Evolutionary conservation across 2,113 vertebrate species (phyloP).

Genomic region (Carettochelys insculpta): DNA sequence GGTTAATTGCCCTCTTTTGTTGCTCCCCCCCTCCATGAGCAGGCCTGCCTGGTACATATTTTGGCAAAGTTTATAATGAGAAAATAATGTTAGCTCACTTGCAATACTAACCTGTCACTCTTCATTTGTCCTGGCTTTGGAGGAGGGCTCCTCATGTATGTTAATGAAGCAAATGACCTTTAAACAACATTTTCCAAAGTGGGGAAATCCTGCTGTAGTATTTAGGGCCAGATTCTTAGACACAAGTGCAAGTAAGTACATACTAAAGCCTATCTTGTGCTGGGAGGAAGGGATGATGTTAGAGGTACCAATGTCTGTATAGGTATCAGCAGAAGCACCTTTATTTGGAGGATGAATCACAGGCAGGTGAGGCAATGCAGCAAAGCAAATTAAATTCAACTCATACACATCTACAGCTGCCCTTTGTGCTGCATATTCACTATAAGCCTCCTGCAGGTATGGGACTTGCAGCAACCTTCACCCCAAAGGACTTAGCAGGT

Average conservation of each 20-base stretch:
- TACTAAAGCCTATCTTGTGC: accelerated
- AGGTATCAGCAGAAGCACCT: not conserved
- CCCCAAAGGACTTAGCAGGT: too few species aligned
- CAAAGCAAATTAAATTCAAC: not conserved
- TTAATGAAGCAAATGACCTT: not conserved
- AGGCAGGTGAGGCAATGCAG: too few species aligned
- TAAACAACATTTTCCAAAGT: not conserved
- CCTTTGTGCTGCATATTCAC: not conserved
- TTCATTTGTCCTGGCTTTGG: not conserved
- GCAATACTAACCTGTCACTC: not conserved
- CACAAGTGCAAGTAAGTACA: not conserved
- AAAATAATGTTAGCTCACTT: not conserved
- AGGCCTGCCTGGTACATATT: not conserved
- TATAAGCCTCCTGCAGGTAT: not conserved
- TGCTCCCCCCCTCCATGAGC: too few species aligned
- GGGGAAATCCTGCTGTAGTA: not conserved
- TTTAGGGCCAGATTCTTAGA: not conserved
- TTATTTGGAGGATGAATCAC: accelerated
- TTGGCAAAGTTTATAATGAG: not conserved
- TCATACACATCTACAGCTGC: not conserved
- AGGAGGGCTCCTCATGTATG: not conserved
- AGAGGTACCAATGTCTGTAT: not conserved
- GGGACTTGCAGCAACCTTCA: not conserved
- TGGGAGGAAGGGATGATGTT: not conserved
- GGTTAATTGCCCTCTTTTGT: too few species aligned